phyloP scores from a whole-genome alignment of 2,888 invertebrate species.

The Orthonychiurus folsomi region DNA sequence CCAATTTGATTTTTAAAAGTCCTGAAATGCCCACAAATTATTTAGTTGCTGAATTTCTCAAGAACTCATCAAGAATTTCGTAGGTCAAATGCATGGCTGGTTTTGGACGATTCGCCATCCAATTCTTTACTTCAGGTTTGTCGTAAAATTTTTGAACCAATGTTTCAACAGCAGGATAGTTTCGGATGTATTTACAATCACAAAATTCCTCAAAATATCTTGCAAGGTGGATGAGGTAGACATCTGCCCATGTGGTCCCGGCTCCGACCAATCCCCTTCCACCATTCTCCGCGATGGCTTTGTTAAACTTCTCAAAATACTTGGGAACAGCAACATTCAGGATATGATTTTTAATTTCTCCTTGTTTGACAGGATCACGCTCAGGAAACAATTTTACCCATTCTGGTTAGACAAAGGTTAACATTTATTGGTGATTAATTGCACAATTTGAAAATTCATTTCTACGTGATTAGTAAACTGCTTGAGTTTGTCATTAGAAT shows the following conservation, averaged over 20 bases:
- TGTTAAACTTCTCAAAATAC: constrained; percentile 20
- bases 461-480: too few relatives aligned
- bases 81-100: too few relatives aligned
- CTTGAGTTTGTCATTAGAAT: too few relatives aligned
- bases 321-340: constrained; percentile 13
- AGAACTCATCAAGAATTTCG: too few relatives aligned
- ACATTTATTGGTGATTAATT: too few relatives aligned
- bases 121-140: background rate
- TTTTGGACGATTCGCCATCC: background rate
- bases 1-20: too few relatives aligned
- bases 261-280: background rate
- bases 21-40: too few relatives aligned
- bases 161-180: background rate
- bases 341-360: constrained; percentile 15
- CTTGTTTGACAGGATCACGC: constrained; percentile 14
- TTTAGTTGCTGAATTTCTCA: too few relatives aligned
- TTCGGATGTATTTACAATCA: background rate
- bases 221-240: background rate
- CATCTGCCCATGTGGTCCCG: background rate
- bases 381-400: background rate
- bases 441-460: too few relatives aligned
- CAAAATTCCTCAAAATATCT: background rate
- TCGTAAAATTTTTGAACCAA: background rate
- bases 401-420: background rate
- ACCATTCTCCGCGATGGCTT: constrained; percentile 14